Conservation (phyloP, 2,797 vertebrate species). For the Taenioides sp. region DNA sequence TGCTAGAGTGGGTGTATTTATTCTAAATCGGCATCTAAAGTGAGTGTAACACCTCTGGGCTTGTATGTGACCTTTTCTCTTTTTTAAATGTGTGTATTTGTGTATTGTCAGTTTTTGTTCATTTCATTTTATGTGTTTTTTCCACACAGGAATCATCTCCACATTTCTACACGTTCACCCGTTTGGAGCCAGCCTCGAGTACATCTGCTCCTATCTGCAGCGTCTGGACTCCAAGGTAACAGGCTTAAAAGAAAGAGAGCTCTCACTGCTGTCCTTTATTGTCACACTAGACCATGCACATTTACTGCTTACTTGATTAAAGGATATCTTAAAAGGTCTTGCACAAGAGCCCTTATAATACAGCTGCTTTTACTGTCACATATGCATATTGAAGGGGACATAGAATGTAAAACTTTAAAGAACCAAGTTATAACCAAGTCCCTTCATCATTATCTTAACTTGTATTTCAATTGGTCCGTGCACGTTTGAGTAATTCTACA, state of each 20-base stretch:
- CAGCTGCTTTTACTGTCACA: not conserved
- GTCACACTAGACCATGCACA: constrained; percentile 15
- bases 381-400: not conserved
- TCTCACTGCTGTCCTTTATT: constrained; percentile 5
- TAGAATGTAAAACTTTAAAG: too few species aligned
- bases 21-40: not conserved
- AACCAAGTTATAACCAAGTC: too few species aligned
- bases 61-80: constrained; percentile 28
- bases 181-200: constrained; percentile 92
- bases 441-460: too few species aligned
- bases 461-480: too few species aligned
- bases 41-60: constrained; percentile 27
- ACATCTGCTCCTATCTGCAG: constrained; percentile 95
- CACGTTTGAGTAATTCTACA: too few species aligned
- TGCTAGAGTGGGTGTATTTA: constrained; percentile 22
- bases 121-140: constrained; percentile 23
- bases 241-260: too few species aligned
- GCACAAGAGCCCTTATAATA: not conserved
- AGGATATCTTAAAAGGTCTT: too few species aligned
- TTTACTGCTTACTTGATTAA: too few species aligned
- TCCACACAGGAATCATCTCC: constrained; percentile 87
- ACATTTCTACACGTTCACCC: constrained; percentile 94
- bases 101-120: constrained; percentile 5
- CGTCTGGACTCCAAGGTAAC: constrained; percentile 89
- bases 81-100: constrained; percentile 11